phyloP scores from a whole-genome alignment of 2,797 vertebrate species.

The Melanotaenia trifasciata region DNA sequence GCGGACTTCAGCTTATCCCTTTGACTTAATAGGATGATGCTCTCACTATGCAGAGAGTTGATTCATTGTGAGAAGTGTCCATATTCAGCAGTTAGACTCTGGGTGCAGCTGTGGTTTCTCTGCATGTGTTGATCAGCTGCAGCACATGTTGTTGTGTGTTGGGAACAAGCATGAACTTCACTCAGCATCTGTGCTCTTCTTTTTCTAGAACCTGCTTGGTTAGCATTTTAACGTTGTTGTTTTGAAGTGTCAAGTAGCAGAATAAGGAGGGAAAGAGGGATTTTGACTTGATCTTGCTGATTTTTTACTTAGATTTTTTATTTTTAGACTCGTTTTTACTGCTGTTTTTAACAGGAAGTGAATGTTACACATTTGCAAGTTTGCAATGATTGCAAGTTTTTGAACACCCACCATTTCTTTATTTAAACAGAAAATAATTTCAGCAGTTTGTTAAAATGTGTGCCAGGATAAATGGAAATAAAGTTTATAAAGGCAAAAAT shows the following conservation, averaged over 20 bases:
- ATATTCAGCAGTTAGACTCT: constrained; percentile 11
- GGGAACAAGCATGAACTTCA: not conserved
- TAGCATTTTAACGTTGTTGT: constrained; percentile 16
- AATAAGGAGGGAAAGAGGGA: not conserved
- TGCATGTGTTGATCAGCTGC: constrained; percentile 8
- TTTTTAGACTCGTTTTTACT: not conserved
- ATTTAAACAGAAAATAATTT: too few species aligned
- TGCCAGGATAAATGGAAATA: too few species aligned
- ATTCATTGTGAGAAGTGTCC: constrained; percentile 29
- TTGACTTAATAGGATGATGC: constrained; percentile 30
- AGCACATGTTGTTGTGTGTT: not conserved
- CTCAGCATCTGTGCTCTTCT: not conserved
- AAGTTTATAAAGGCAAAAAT: too few species aligned
- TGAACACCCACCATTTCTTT: too few species aligned
- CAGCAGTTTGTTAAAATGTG: too few species aligned
- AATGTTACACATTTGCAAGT: too few species aligned
- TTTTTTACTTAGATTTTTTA: not conserved
- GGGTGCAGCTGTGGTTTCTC: constrained; percentile 16
- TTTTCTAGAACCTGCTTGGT: constrained; percentile 9
- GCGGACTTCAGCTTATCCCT: constrained; percentile 33
- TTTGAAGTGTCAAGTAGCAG: constrained; percentile 14
- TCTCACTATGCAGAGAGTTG: constrained; percentile 20
- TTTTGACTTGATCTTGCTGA: not conserved
- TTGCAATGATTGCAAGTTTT: too few species aligned
- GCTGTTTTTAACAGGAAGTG: not conserved